A percentile compares a stretch with the other conserved stretches of the same genome.
phyloP scores from a whole-genome alignment of 2,113 vertebrate genomes.

The Emydocephalus ijimae region DNA sequence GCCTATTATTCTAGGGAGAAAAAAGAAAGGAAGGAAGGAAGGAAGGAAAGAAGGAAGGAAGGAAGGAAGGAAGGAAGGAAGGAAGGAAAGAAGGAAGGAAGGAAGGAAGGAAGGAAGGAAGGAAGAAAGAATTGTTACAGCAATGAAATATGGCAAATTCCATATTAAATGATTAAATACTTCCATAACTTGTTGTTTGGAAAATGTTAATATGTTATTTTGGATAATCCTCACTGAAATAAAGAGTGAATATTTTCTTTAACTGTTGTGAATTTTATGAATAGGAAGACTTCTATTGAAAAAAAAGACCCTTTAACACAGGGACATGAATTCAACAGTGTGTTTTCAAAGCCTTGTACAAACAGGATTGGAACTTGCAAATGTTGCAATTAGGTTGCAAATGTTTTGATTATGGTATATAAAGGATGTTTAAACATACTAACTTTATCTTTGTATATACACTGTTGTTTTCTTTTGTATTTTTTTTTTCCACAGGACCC shows the following conservation, averaged over 20 bases:
- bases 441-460: not conserved
- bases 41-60: not conserved
- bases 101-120: not conserved
- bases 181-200: not conserved
- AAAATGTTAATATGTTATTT: not conserved
- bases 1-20: conserved; percentile 79
- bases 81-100: no score
- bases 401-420: not conserved
- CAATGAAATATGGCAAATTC: not conserved
- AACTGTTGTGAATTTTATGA: not conserved
- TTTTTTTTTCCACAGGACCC: not conserved
- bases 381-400: not conserved
- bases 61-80: not conserved
- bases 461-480: not conserved
- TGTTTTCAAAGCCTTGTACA: not conserved
- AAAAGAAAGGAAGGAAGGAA: not conserved
- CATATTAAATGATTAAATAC: not conserved
- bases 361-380: not conserved
- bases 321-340: not conserved
- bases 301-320: not conserved
- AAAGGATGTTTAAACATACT: not conserved
- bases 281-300: not conserved
- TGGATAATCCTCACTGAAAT: not conserved
- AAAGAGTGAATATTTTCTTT: not conserved
- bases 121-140: not conserved